These are phyloP conservation scores for Machaerirhynchus nigripectus DNA, from an alignment of 2,113 vertebrate genomes.

Conservation along the genomic window DNA sequence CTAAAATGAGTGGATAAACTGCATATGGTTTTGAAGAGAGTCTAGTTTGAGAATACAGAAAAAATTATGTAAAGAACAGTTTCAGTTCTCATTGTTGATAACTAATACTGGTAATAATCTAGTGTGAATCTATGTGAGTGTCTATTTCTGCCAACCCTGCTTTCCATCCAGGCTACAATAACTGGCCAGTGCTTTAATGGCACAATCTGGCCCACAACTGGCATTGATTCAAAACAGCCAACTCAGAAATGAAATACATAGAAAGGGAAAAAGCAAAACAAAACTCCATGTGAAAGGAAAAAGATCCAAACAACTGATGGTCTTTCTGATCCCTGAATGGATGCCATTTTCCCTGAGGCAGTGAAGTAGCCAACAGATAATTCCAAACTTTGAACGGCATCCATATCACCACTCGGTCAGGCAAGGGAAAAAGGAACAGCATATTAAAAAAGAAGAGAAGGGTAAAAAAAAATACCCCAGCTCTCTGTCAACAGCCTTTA, in stretches of 20 bases:
- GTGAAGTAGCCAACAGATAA: constrained; percentile 42
- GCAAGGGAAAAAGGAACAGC: not conserved
- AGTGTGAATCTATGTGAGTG: not conserved
- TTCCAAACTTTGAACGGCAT: constrained; percentile 47
- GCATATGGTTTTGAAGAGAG: not conserved
- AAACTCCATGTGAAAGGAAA: constrained; percentile 55
- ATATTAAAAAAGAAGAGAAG: not conserved
- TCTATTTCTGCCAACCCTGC: not conserved
- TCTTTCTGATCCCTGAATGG: constrained; percentile 37
- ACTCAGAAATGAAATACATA: constrained; percentile 42
- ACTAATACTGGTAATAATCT: not conserved
- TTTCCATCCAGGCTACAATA: not conserved
- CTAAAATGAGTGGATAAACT: not conserved
- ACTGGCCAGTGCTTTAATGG: constrained; percentile 28
- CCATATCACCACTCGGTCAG: not conserved
- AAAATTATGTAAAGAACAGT: not conserved
- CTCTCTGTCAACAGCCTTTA: not conserved
- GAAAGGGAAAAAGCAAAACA: constrained; percentile 54
- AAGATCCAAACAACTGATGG: constrained; percentile 57
- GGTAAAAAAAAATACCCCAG: not conserved
- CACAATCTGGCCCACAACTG: constrained; percentile 46
- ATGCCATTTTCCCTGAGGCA: constrained; percentile 50
- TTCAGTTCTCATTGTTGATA: not conserved
- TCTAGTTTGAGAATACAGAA: not conserved
- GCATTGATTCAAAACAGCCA: constrained; percentile 39